Evolutionary conservation across 2,888 invertebrate genomes (phyloP), one percentile per base, ranked within the genome.

Genomic region (Orthosia gothica): DNA sequence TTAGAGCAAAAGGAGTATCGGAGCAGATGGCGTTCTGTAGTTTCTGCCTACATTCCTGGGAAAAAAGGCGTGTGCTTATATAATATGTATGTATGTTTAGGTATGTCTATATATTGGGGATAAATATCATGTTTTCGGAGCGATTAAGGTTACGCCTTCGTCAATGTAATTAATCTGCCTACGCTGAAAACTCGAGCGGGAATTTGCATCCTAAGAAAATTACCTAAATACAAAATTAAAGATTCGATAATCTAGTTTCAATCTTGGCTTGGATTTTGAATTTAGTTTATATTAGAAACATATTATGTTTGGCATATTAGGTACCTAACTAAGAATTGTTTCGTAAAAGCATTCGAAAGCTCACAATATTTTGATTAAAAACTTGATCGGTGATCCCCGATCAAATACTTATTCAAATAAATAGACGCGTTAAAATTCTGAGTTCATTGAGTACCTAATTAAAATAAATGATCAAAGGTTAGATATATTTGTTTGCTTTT

Each of bases 141-240:
- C 16, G 26, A 75, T 50, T 61, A 65, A 68, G n/a, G 66, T 52
- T 47, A 50, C 49, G 16, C 26, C 26, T 75, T 57, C 64, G 49
- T 68, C 47, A 45, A 55, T 80, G 65, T 74, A 61, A 74, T 76
- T 79, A 70, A 82, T 76, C 69, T 82, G 75, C 66, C 54, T 62
- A 47, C 67, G 20, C 75, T 66, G 20, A 58, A 66, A 74, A 45
- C 52, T 45, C 59, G 57, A 13, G 45, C 26, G 32, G 64, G 26
- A 58, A 20, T 74, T 49, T 20, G 13, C 20, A 32, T n/a, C 16
- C 15, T 20, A 18, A 49, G 62, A 54, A 45, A 80, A 64, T 73
- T 20, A 45, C 52, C 18, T 15, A 32, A 45, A 52, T 45, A 65
- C 40, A 69, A 54, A 40, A 47, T 55, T 50, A 13, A 74, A 58